Percentiles rank a stretch among this genome's conserved stretches.
Conservation (phyloP, 1,140 invertebrate species). For the Alviniconcha marisindica region DNA sequence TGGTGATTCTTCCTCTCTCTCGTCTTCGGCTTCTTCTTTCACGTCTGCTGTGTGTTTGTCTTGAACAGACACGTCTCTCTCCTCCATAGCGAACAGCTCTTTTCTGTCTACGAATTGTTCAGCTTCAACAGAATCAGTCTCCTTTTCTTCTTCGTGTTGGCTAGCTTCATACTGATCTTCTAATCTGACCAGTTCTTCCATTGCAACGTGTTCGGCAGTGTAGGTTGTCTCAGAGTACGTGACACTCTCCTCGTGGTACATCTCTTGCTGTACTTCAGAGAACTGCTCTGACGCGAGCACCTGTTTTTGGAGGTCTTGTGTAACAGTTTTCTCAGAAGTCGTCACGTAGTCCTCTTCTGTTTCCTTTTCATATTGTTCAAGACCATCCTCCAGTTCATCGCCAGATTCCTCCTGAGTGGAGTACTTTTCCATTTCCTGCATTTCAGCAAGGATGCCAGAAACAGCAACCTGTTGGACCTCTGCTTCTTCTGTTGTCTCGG, state of each 20-base stretch:
- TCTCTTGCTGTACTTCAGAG: not conserved
- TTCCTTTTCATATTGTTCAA: constrained; percentile 51
- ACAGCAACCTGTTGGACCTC: not conserved
- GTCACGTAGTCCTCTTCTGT: constrained; percentile 41
- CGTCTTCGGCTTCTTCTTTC: not conserved
- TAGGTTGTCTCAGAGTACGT: not conserved
- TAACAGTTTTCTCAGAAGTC: constrained; percentile 30
- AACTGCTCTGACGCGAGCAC: not conserved
- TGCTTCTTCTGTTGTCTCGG: constrained; percentile 6
- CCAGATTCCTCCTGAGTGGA: constrained; percentile 29
- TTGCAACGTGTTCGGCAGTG: constrained; percentile 1
- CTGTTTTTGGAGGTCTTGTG: not conserved
- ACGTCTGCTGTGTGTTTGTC: constrained; percentile 5
- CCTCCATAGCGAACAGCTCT: constrained; percentile 51
- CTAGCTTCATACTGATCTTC: not conserved
- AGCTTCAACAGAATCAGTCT: not conserved
- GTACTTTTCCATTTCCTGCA: constrained; percentile 35
- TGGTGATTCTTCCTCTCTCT: constrained; percentile 12
- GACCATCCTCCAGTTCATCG: constrained; percentile 45
- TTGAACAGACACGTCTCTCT: constrained; percentile 15
- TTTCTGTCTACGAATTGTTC: constrained; percentile 53
- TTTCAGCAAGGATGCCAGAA: constrained; percentile 42
- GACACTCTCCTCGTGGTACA: not conserved
- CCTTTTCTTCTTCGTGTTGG: not conserved
- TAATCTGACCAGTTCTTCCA: not conserved